phyloP scores from a whole-genome alignment of 2,797 vertebrate genomes.

The Myotis planiceps region DNA sequence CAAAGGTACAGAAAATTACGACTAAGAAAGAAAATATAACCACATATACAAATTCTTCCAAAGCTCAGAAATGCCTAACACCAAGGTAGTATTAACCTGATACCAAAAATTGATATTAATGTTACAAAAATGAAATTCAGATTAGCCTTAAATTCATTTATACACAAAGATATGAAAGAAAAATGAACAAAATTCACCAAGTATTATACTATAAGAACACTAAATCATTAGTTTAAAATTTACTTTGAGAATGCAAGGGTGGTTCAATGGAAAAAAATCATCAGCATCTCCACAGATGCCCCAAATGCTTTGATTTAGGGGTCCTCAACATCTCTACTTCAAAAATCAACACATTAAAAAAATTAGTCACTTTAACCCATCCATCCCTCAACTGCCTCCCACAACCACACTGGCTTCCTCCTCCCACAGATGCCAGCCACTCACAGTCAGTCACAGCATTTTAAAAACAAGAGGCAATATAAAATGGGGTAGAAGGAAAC shows the following conservation, averaged over 20 bases:
- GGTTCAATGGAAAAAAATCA: background rate
- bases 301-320: background rate
- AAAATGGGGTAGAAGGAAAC: background rate
- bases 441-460: background rate
- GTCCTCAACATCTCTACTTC: slow-evolving; percentile 39
- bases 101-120: slow-evolving; percentile 34
- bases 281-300: background rate
- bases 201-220: background rate
- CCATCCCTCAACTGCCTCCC: slow-evolving; percentile 49
- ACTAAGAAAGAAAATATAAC: background rate
- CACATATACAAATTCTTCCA: background rate
- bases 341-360: slow-evolving; percentile 66
- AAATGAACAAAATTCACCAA: background rate
- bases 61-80: background rate
- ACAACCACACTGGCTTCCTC: slow-evolving; percentile 3
- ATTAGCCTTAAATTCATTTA: slow-evolving; percentile 17
- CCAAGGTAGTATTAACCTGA: background rate
- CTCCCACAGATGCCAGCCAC: slow-evolving; percentile 39
- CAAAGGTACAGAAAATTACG: background rate
- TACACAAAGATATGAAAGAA: background rate
- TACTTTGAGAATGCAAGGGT: background rate
- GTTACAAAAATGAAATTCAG: slow-evolving; percentile 12
- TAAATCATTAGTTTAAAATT: slow-evolving; percentile 23
- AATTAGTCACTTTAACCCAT: slow-evolving; percentile 41
- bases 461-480: slow-evolving; percentile 8